Conservation (phyloP, 2,113 vertebrate genomes). For the Cochlearius cochlearius region DNA sequence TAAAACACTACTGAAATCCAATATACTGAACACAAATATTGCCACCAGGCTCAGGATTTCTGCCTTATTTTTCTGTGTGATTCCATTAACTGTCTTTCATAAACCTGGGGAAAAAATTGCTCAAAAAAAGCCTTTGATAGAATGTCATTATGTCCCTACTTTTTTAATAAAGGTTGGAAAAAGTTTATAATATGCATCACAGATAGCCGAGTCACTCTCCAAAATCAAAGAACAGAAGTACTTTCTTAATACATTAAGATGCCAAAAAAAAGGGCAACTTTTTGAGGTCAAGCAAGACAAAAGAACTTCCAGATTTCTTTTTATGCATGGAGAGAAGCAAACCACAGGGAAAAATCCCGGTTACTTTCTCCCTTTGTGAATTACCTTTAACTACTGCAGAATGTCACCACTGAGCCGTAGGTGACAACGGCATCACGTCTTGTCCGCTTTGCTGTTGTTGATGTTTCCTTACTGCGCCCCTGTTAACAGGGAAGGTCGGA, state of each 20-base stretch:
- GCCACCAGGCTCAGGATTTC: not conserved
- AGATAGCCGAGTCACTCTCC: not conserved
- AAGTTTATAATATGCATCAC: not conserved
- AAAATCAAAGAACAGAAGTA: not conserved
- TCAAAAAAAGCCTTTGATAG: not conserved
- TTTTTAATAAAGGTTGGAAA: not conserved
- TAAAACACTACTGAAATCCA: not conserved
- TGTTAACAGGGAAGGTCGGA: not conserved
- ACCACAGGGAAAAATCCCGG: rapidly evolving
- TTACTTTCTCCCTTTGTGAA: not conserved
- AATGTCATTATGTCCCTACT: not conserved
- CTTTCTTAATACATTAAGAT: not conserved
- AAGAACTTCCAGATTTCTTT: not conserved
- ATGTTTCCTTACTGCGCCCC: not conserved
- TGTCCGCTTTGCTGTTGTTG: not conserved
- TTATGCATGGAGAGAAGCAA: not conserved
- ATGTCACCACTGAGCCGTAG: not conserved
- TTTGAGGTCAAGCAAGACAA: not conserved
- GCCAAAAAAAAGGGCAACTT: not conserved
- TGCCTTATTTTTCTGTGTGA: not conserved
- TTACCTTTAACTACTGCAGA: not conserved
- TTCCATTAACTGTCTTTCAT: not conserved
- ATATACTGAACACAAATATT: not conserved
- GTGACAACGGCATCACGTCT: not conserved
- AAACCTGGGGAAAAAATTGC: not conserved